Conservation (phyloP, 2,113 vertebrate species). For the Tricholaema leucomelas region DNA sequence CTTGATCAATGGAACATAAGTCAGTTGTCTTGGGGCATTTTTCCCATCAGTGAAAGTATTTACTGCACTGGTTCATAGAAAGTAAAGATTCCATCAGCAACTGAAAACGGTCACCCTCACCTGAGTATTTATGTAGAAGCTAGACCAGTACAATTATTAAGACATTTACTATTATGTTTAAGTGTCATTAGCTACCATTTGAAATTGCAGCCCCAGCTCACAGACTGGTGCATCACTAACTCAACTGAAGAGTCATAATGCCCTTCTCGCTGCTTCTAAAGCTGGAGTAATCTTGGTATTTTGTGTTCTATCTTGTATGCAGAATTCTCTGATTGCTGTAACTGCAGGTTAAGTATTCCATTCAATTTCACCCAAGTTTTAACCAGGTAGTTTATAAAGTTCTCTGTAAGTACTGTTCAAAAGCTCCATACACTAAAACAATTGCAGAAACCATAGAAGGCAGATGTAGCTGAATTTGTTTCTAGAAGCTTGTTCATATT, state of each 20-base stretch:
- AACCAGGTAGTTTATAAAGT: background rate
- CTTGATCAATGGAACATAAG: constrained; percentile 67
- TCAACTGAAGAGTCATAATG: background rate
- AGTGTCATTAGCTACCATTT: background rate
- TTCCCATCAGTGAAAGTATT: constrained; percentile 26
- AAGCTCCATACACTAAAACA: background rate
- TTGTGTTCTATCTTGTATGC: background rate
- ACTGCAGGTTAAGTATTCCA: background rate
- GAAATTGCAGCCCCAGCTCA: constrained; percentile 6
- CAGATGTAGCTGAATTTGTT: constrained; percentile 18
- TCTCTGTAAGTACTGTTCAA: background rate
- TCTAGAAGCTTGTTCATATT: constrained; percentile 64
- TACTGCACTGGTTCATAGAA: constrained; percentile 15
- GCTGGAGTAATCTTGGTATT: background rate
- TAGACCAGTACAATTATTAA: constrained; percentile 75
- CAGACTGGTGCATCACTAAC: background rate
- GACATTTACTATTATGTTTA: constrained; percentile 37
- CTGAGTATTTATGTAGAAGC: constrained; percentile 36
- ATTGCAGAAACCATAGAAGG: background rate
- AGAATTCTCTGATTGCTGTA: background rate
- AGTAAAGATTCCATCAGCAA: constrained; percentile 47
- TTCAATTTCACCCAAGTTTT: background rate
- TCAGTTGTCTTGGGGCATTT: constrained; percentile 10
- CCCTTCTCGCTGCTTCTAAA: background rate
- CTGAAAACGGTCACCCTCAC: constrained; percentile 37